Conservation (phyloP, 92 coral and sea anemone genomes). For the Phymanthus crucifer region DNA sequence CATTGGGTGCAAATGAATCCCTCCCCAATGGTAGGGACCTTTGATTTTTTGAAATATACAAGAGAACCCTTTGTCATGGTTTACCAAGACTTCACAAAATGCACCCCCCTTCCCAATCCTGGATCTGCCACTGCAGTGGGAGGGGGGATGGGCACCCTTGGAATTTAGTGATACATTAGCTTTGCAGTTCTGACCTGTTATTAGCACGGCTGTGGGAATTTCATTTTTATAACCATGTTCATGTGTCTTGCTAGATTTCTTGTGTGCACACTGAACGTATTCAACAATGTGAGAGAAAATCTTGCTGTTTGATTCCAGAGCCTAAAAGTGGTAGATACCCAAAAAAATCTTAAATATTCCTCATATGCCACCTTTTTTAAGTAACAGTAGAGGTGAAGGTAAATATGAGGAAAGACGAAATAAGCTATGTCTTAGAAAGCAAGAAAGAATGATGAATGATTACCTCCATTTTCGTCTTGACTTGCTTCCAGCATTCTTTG, state of each 20-base stretch:
- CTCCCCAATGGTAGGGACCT: too few species aligned
- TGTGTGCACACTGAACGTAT: conserved; percentile 64
- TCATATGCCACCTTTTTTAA: neutral
- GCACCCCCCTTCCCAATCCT: too few species aligned
- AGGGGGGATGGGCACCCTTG: too few species aligned
- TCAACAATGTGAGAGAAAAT: conserved; percentile 77
- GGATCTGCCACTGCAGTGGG: too few species aligned
- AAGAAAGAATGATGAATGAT: neutral
- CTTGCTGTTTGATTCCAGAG: conserved; percentile 81
- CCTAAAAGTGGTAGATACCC: conserved; percentile 48
- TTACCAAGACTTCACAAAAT: too few species aligned
- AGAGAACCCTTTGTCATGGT: too few species aligned
- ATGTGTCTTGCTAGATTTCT: conserved; percentile 6
- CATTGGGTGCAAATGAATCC: too few species aligned
- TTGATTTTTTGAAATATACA: too few species aligned
- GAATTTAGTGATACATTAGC: neutral
- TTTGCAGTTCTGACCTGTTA: conserved; percentile 63
- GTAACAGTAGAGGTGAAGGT: neutral
- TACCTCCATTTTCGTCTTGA: conserved; percentile 27
- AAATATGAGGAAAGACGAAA: neutral
- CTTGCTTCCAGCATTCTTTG: conserved; percentile 34
- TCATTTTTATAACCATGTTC: conserved; percentile 64
- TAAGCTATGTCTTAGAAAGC: neutral
- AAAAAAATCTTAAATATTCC: neutral
- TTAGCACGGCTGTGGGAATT: conserved; percentile 93